phyloP scores from a whole-genome alignment of 2,113 vertebrate genomes.

The Puntigrus tetrazona region DNA sequence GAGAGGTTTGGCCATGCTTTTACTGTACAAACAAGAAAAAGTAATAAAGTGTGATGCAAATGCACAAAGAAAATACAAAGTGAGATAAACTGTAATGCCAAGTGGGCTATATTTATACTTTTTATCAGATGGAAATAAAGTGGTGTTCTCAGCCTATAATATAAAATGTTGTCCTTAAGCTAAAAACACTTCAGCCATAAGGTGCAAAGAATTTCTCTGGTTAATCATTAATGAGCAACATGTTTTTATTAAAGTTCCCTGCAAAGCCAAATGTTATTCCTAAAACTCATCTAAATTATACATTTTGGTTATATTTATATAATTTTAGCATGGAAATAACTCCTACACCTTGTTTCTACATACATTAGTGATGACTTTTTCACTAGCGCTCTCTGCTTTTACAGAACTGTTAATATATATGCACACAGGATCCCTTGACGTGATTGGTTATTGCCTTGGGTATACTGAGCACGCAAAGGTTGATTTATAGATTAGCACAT shows the following conservation, averaged over 20 bases:
- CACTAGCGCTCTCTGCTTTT: too few relatives aligned
- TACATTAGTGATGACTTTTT: too few relatives aligned
- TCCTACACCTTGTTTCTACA: too few relatives aligned
- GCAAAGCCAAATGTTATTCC: too few relatives aligned
- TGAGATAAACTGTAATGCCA: constrained; percentile 55
- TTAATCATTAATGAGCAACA: background rate
- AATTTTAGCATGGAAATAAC: too few relatives aligned
- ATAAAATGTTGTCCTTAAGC: background rate
- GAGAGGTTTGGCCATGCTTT: constrained; percentile 51
- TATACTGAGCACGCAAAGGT: too few relatives aligned
- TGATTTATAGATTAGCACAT: too few relatives aligned
- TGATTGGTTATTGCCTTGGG: too few relatives aligned
- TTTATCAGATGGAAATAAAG: constrained; percentile 3
- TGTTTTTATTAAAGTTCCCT: background rate
- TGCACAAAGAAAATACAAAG: constrained; percentile 48
- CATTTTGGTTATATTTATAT: too few relatives aligned
- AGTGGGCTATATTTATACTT: constrained; percentile 52
- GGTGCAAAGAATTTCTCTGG: background rate
- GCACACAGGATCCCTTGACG: too few relatives aligned
- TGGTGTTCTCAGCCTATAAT: background rate
- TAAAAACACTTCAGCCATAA: background rate
- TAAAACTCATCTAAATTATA: too few relatives aligned
- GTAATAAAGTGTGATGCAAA: constrained; percentile 46
- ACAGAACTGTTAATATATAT: too few relatives aligned
- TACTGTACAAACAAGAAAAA: constrained; percentile 50